Conservation (phyloP, 2,888 invertebrate genomes). For the Pseudococcus longispinus region DNA sequence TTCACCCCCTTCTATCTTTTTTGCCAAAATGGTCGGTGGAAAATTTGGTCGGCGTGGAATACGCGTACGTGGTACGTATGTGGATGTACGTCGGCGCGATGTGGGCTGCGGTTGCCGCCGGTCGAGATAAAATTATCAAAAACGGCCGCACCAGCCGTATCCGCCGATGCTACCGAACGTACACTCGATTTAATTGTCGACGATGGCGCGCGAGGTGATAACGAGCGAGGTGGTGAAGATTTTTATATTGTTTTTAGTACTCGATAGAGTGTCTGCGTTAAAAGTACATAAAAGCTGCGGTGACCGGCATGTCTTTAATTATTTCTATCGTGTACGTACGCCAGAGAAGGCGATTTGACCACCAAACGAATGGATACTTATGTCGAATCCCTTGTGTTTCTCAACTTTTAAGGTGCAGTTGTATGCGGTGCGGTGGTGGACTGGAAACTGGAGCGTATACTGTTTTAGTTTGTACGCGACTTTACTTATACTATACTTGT, state of each 20-base stretch:
- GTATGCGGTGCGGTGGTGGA: neutral
- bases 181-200: neutral
- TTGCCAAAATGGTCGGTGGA: neutral
- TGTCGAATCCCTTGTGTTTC: neutral
- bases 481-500: neutral
- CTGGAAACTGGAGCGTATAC: neutral
- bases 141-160: neutral
- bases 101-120: neutral
- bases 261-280: neutral
- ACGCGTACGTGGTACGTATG: neutral
- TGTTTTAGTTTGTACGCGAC: neutral
- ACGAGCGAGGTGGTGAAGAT: neutral
- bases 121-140: neutral
- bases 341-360: neutral
- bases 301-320: neutral
- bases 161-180: neutral
- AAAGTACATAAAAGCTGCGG: slow-evolving; percentile 29
- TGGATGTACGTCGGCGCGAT: neutral
- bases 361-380: neutral
- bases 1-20: neutral
- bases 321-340: neutral
- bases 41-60: neutral
- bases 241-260: slow-evolving; percentile 8
- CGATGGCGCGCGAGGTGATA: neutral
- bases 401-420: neutral